Conservation (phyloP, 37 sponge, comb jelly and placozoan species). For the Mnemiopsis leidyi region DNA sequence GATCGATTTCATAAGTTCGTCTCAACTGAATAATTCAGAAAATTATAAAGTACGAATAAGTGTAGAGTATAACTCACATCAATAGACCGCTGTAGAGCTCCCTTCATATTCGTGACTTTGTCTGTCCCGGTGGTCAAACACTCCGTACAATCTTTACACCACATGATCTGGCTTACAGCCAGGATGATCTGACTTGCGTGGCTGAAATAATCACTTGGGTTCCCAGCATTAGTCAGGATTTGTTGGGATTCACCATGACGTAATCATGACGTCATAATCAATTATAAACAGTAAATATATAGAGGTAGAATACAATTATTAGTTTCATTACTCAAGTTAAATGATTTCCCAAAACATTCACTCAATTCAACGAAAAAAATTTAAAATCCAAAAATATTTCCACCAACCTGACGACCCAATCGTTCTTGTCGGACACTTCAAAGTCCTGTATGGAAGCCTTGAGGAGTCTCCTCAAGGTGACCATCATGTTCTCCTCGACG, state of each 20-base stretch:
- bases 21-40: no score
- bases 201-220: slow-evolving; percentile 40
- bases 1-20: no score
- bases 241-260: no score
- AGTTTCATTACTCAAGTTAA: no score
- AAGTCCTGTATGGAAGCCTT: slow-evolving; percentile 88
- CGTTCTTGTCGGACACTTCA: slow-evolving; percentile 82
- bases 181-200: slow-evolving; percentile 76
- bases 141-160: slow-evolving; percentile 87
- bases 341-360: no score
- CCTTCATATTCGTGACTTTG: slow-evolving; percentile 76
- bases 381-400: no score
- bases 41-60: no score
- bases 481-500: slow-evolving; percentile 95
- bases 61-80: slow-evolving; percentile 72
- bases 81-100: slow-evolving; percentile 82
- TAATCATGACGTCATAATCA: no score
- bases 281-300: no score
- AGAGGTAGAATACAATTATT: no score
- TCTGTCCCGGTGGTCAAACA: slow-evolving; percentile 73
- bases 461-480: slow-evolving; percentile 82
- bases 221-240: background rate
- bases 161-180: slow-evolving; percentile 97
- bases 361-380: no score
- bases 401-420: slow-evolving; percentile 74